Percentiles rank a stretch among this genome's conserved stretches.
Evolutionary conservation across 2,797 vertebrate genomes (phyloP).

Genomic region (Rhincodon typus): DNA sequence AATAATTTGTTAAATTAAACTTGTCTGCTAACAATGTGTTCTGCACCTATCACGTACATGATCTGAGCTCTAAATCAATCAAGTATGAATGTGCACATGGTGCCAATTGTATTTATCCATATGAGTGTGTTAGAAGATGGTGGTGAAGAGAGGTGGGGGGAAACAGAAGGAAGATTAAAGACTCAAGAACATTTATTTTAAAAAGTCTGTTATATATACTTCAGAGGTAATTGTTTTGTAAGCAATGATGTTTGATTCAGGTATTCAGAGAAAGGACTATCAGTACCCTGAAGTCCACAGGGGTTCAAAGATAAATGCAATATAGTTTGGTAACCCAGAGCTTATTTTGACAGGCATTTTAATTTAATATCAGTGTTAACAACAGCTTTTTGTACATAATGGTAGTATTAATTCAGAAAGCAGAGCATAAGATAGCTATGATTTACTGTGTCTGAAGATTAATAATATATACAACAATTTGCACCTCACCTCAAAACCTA

Average conservation of each 20-base stretch:
- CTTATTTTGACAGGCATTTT: neutral
- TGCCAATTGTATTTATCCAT: neutral
- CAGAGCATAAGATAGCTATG: neutral
- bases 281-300: neutral
- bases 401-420: neutral
- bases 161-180: neutral
- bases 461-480: neutral
- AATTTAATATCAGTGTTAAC: neutral
- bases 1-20: neutral
- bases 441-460: neutral
- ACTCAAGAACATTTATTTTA: slow-evolving; percentile 22
- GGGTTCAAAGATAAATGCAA: neutral
- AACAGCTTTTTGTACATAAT: neutral
- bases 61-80: neutral
- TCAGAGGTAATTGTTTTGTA: neutral
- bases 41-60: neutral
- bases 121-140: neutral
- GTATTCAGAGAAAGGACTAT: neutral
- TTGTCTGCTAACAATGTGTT: neutral
- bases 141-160: too few relatives aligned
- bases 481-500: neutral
- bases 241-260: neutral
- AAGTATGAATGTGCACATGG: neutral
- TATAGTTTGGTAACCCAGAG: neutral
- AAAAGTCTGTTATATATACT: neutral